Conservation (phyloP, 2,113 vertebrate genomes). For the Coturnix japonica region DNA sequence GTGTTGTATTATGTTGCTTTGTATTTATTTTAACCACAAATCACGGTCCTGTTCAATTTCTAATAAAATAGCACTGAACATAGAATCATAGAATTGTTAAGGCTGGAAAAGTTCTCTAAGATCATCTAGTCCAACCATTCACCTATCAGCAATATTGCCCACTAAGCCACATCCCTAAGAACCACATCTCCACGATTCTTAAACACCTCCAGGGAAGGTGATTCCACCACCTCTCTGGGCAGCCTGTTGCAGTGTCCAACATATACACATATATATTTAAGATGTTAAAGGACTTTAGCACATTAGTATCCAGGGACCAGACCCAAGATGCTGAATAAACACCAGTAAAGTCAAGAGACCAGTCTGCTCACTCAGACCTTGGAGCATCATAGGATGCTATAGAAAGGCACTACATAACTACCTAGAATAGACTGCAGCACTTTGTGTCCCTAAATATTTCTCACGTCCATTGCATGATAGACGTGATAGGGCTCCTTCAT, state of each 20-base stretch:
- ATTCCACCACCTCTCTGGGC: too few relatives aligned
- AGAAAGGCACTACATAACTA: neutral
- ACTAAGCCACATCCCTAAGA: too few relatives aligned
- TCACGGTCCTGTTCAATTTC: neutral
- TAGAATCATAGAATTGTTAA: too few relatives aligned
- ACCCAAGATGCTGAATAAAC: neutral
- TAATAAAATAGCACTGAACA: neutral
- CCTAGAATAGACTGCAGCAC: neutral
- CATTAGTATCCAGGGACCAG: neutral
- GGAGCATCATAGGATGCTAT: neutral
- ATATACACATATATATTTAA: neutral
- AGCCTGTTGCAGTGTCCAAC: too few relatives aligned
- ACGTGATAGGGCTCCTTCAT: neutral
- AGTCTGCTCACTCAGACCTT: neutral
- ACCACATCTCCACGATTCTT: too few relatives aligned
- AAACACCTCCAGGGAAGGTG: too few relatives aligned
- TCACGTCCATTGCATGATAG: neutral
- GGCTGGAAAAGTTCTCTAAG: too few relatives aligned
- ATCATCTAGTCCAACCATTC: too few relatives aligned
- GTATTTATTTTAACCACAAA: conserved; percentile 21
- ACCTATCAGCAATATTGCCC: too few relatives aligned
- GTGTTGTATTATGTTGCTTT: neutral
- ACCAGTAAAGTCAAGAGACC: neutral
- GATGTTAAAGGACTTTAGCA: neutral
- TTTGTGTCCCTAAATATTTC: neutral